phyloP scores from a whole-genome alignment of 2,113 vertebrate species.

The Alligator mississippiensis region DNA sequence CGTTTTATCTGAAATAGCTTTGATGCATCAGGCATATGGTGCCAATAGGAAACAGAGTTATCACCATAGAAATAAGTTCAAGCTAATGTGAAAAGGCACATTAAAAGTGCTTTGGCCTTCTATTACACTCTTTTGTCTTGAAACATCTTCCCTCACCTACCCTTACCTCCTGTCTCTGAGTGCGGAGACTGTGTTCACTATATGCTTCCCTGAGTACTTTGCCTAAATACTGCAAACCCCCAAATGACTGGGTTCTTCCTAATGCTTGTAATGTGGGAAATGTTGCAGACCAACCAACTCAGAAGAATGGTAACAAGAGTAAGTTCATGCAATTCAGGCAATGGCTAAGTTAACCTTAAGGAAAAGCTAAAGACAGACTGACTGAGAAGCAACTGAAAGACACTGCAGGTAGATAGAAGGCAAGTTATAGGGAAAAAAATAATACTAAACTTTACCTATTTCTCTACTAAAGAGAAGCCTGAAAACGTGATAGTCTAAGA shows the following conservation, averaged over 20 bases:
- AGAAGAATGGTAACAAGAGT: constrained; percentile 53
- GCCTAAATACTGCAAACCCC: too few species aligned
- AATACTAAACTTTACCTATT: neutral
- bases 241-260: too few species aligned
- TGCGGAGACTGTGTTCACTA: too few species aligned
- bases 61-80: constrained; percentile 6
- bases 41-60: neutral
- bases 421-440: neutral
- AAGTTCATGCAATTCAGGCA: constrained; percentile 24
- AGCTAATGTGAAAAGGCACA: neutral
- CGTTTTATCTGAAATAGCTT: neutral
- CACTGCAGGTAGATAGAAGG: neutral
- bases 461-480: neutral
- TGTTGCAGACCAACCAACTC: too few species aligned
- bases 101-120: neutral
- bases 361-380: neutral
- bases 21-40: neutral
- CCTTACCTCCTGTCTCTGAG: too few species aligned
- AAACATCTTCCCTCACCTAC: too few species aligned
- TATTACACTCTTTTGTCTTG: too few species aligned
- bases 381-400: neutral
- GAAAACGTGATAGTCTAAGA: neutral
- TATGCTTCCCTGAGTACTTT: too few species aligned
- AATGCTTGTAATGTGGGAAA: too few species aligned
- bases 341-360: constrained; percentile 2